Evolutionary conservation across 2,113 vertebrate genomes (phyloP).

Genomic region (Pomatostomus ruficeps): DNA sequence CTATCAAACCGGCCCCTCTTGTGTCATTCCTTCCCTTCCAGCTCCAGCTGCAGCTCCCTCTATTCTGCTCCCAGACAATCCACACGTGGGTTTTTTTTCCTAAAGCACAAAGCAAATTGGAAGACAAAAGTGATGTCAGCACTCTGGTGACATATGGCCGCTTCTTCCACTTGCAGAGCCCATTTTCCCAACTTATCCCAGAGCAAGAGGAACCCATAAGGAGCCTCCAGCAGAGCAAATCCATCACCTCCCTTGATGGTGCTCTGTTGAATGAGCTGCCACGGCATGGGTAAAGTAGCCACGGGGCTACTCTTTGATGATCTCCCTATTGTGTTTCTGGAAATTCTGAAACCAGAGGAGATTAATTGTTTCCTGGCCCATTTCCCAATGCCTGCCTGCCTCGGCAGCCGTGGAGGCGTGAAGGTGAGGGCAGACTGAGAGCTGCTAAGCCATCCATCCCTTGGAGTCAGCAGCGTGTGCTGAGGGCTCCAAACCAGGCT

Average conservation of each 20-base stretch:
- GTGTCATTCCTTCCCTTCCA: not conserved
- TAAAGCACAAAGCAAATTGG: not conserved
- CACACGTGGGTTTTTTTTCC: rapidly evolving
- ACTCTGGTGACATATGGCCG: not conserved
- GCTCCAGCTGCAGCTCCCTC: not conserved
- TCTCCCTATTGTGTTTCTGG: not conserved
- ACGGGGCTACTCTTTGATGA: not conserved
- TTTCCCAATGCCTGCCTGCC: not conserved
- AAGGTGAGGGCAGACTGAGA: not conserved
- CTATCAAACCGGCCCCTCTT: not conserved
- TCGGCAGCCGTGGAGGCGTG: not conserved
- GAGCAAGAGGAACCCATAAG: not conserved
- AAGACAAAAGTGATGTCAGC: not conserved
- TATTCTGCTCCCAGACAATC: not conserved
- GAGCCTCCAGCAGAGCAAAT: not conserved
- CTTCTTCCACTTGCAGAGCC: not conserved
- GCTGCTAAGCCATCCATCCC: not conserved
- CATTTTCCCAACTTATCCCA: not conserved
- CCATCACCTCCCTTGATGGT: not conserved
- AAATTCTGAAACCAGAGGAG: not conserved
- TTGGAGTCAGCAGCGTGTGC: rapidly evolving
- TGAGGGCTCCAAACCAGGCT: not conserved
- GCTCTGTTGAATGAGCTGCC: not conserved
- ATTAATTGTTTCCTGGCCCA: not conserved
- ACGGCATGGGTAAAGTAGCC: rapidly evolving